Base-by-base conservation (phyloP, 2,113 vertebrate species). In the Cromileptes altivelis region DNA sequence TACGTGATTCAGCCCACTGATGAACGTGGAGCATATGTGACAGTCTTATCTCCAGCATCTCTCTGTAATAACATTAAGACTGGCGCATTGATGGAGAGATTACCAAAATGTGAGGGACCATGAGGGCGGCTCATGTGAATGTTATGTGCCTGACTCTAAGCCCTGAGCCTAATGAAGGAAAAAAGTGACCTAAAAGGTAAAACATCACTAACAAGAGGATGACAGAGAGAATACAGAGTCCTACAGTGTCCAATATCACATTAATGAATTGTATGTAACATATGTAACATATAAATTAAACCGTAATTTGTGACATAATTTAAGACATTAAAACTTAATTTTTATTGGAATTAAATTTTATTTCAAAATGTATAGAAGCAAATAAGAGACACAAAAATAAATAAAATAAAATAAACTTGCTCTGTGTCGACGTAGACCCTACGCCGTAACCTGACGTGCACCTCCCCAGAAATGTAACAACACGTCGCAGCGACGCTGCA, bases 21-120 rank as follows among this genome's bases (percentile, higher is more conserved):
- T 86, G 89, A 89, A 72, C 17, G 64, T 21, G n/a, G 33, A 91
- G 85, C 92, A 87, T 87, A 88, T 93, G 90, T 74, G 91, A n/a
- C 70, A 12, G 81, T 73, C 76, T 92, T 91, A 91, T 92, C 90
- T 62, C 33, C 87, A 23, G 60, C 80, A 88, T 92, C 92, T 88
- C 63, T 19, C 76, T 70, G 75, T 86, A 73, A 89, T 87, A 90
- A 84, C 89, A 65, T 9, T 50, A 78, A 88, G 87, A 69, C 68
- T 15, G 80, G 45, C 11, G 9, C 75, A 18, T 56, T 62, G 89
- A 92, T 91, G 88, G 81, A 67, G 86, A 90, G 92, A 94, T 93
- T 91, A 91, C 2, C 0, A 17, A 71, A 72, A 69, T 55, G 83
- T 70, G 82, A 89, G 85, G 52, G 60, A 47, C 18, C 6, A 25